These are phyloP conservation scores for Lipotes vexillifer DNA, from an alignment of 2,113 vertebrate species.

Conservation along the genomic window DNA sequence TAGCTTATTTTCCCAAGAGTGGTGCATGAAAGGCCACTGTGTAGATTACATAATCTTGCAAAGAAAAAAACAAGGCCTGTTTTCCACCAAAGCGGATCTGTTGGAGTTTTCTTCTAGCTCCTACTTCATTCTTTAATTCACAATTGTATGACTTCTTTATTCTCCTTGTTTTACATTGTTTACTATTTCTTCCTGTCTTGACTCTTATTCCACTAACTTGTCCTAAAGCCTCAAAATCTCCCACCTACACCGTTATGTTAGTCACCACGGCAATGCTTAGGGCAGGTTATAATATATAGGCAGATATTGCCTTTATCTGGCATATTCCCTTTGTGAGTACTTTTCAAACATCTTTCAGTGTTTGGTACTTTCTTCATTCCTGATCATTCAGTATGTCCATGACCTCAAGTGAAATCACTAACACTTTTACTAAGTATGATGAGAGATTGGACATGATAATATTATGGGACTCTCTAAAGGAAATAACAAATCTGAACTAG, in stretches of 20 bases:
- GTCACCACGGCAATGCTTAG: not conserved
- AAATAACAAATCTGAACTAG: not conserved
- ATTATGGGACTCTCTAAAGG: not conserved
- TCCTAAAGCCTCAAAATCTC: not conserved
- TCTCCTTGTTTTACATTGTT: not conserved
- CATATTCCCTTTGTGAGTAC: not conserved
- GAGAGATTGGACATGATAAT: not conserved
- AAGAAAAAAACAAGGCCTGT: not conserved
- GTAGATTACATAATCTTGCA: not conserved
- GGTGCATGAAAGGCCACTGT: not conserved
- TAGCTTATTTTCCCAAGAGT: not conserved
- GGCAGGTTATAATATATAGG: not conserved
- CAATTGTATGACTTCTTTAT: not conserved
- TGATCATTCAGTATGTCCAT: not conserved
- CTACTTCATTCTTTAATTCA: not conserved
- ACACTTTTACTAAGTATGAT: not conserved
- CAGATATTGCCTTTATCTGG: not conserved
- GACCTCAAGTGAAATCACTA: not conserved
- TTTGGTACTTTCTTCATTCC: not conserved
- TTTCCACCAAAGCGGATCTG: not conserved
- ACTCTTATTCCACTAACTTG: not conserved
- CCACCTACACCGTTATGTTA: not conserved
- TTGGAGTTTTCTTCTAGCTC: not conserved
- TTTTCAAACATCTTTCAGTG: not conserved
- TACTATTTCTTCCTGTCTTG: not conserved